phyloP scores from a whole-genome alignment of 2,888 invertebrate genomes.

The Agrotis clavis region DNA sequence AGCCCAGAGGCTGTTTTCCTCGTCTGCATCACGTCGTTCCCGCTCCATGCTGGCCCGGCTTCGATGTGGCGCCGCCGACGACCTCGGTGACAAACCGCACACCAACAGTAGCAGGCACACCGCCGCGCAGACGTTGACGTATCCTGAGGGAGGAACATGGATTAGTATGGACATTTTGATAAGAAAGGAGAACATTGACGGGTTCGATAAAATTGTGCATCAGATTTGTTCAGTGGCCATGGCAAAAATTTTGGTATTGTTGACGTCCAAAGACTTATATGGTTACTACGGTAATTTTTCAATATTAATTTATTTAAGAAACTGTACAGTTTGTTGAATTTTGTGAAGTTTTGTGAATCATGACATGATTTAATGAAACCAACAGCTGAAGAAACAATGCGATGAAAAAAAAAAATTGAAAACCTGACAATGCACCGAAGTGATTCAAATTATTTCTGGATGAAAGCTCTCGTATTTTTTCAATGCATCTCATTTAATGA shows the following conservation, averaged over 20 bases:
- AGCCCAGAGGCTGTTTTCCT: slow-evolving; percentile 81
- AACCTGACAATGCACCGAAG: slow-evolving; percentile 17
- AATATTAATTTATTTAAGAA: background rate
- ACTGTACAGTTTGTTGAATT: too few species aligned
- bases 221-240: background rate
- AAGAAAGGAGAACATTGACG: background rate
- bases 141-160: slow-evolving; percentile 74
- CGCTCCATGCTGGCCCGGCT: slow-evolving; percentile 79
- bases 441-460: slow-evolving; percentile 58
- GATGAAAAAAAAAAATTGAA: too few species aligned
- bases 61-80: slow-evolving; percentile 84
- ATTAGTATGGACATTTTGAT: slow-evolving; percentile 21
- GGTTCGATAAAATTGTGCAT: background rate
- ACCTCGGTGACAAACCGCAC: slow-evolving; percentile 82
- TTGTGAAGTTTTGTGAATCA: too few species aligned
- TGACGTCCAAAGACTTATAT: background rate
- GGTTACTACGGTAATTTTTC: background rate
- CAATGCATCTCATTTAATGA: slow-evolving; percentile 82
- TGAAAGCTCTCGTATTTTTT: slow-evolving; percentile 66
- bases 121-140: slow-evolving; percentile 89
- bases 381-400: background rate
- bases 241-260: too few species aligned
- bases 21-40: slow-evolving; percentile 73
- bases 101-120: slow-evolving; percentile 86
- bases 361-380: slow-evolving; percentile 1